phyloP scores from a whole-genome alignment of 2,113 vertebrate species.

The Labeo catla region DNA sequence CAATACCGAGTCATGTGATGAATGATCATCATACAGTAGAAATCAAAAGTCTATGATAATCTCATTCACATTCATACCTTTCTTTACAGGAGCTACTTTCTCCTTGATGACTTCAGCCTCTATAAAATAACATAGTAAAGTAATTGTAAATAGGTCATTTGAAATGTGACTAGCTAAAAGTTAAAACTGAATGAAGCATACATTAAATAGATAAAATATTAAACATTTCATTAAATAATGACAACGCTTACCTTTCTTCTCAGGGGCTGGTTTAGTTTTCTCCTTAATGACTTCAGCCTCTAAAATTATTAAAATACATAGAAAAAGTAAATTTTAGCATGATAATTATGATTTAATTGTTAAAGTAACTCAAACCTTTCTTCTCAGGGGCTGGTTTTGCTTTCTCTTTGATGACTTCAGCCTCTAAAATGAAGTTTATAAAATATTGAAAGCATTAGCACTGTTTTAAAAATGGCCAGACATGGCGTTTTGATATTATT shows the following conservation, averaged over 20 bases:
- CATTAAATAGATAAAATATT: background rate
- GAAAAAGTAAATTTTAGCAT: no score
- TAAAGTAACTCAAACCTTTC: slow-evolving; percentile 6
- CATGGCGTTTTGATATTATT: slow-evolving; percentile 14
- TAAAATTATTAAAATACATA: background rate
- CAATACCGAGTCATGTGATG: background rate
- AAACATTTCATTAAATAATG: slow-evolving; percentile 37
- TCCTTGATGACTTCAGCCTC: slow-evolving; percentile 28
- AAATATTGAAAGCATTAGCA: background rate
- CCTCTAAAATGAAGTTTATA: slow-evolving; percentile 33
- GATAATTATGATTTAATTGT: no score
- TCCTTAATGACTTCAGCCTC: slow-evolving; percentile 33
- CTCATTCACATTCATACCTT: background rate
- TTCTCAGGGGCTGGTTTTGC: slow-evolving; percentile 59
- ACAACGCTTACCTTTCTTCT: slow-evolving; percentile 48
- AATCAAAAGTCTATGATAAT: background rate
- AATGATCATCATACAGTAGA: background rate
- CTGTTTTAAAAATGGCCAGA: background rate
- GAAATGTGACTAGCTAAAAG: background rate
- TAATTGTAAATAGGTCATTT: background rate
- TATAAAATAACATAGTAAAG: background rate
- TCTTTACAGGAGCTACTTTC: slow-evolving; percentile 3
- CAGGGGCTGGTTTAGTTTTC: slow-evolving; percentile 51
- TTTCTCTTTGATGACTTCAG: background rate
- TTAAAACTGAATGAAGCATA: background rate